Evolutionary conservation across 1,140 invertebrate genomes (phyloP).

Genomic region (Metopolophium dirhodum): DNA sequence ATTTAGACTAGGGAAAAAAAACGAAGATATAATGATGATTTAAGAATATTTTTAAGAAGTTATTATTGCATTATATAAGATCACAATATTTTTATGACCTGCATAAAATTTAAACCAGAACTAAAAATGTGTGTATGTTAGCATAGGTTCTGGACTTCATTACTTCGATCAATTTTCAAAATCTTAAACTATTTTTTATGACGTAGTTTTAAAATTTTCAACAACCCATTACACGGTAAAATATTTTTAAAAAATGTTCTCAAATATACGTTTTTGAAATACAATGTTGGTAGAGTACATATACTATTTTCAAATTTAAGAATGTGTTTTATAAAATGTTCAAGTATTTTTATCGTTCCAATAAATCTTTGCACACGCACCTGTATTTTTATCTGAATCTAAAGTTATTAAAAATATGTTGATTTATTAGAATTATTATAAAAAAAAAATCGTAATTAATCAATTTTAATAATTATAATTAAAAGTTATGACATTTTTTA

Average conservation of each 20-base stretch:
- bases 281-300: no score
- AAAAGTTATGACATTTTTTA: neutral
- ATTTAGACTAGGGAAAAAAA: no score
- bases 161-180: neutral
- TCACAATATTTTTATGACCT: neutral
- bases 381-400: neutral
- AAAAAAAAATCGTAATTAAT: neutral
- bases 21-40: no score
- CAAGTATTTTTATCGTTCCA: neutral
- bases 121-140: neutral
- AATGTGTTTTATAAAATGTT: neutral
- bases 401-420: neutral
- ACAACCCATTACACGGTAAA: neutral
- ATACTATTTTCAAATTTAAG: neutral
- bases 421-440: neutral
- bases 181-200: neutral
- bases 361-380: neutral
- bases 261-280: no score
- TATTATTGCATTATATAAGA: neutral
- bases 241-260: neutral
- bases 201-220: neutral
- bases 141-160: neutral
- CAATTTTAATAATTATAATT: neutral
- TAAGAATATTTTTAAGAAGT: no score
- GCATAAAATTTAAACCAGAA: neutral